Base-by-base conservation (phyloP, 1,140 invertebrate species). In the Drosophila varians region DNA sequence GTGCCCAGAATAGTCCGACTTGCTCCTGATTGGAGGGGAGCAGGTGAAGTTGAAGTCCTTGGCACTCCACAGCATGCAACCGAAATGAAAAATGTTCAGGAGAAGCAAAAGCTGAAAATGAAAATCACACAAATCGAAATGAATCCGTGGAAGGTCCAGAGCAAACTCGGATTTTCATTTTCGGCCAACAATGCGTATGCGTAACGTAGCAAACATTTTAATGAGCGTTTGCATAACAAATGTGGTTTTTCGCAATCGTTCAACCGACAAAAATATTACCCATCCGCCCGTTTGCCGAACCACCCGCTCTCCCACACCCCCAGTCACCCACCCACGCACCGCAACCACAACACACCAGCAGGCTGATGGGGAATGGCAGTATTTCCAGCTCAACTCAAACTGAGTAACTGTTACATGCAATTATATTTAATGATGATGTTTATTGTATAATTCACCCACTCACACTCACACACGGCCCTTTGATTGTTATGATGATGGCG, bases 351-450 rank as follows among this genome's bases (percentile, higher is more conserved):
- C 53, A 68, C 36, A 18, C 38, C 34, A 25, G 43, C 56, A 34
- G 34, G 36, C 49, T 19, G 21, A 60, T 26, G 54, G 7, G 43
- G 46, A 58, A 25, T 46, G 40, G 57, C 64, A 9, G 31, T 47
- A 26, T 47, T 79, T 74, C 46, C 74, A 76, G 58, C 57, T 49
- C 57, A 53, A 61, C 40, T 66, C 23, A 66, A 68, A 75, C 71
- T 72, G 65, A 75, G 65, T 79, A 72, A 79, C 80, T 86, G 80
- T 86, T 73, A 75, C 80, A 86, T 79, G 75, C 79, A 84, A 86
- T 84, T 84, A 84, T 86, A 86, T 84, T 86, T 84, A 84, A 86
- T 80, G 80, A 86, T 86, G 79, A 84, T 84, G 79, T 84, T 84
- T 84, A 84, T 84, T 84, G 47, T 76, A 64, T 73, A 66, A 54